Base-by-base conservation (phyloP, 2,888 invertebrate species). In the Pseudococcus longispinus region DNA sequence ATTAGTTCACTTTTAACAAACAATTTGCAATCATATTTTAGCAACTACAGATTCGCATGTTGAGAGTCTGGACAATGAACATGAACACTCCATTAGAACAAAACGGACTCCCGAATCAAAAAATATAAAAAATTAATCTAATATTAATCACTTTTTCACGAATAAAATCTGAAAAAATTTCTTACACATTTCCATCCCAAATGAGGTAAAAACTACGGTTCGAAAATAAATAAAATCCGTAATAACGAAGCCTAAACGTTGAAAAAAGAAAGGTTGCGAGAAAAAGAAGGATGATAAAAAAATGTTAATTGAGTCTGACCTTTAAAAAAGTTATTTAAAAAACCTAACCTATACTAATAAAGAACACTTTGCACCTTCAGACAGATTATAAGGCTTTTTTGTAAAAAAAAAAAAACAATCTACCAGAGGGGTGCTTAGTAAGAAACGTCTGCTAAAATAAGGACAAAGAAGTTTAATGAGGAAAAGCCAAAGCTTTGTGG, bases 241-340 rank as follows among this genome's bases (percentile, higher is more conserved):
- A 18, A 18, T 18, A 51, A 18, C n/a, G n/a, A 4, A 51, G 42
- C 29, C 13, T 29, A 74, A 85, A 74, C 46, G 74, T 46, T 42
- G 37, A 85, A 74, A 18, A 42, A 18, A 26, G 26, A 85, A 85
- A 84, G 29, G 37, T 42, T 18, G n/a, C 20, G 42, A 37, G 13
- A 65, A 65, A 70, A 20, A 29, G 37, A 84, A 65, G 26, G 23
- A 85, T 42, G 85, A 26, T 70, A 80, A 80, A 86, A 77, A 86
- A 86, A 86, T 70, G 80, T 86, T 86, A 86, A 86, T 86, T 86
- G 86, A 37, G 86, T 86, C 86, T 86, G 85, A 85, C 85, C 86
- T 86, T 37, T 32, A 55, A 86, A n/a, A 86, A 80, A 46, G 29
- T 86, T 51, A 51, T 86, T 86, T 51, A 86, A 86, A 80, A 80